Evolutionary conservation across 2,797 vertebrate genomes (phyloP), one percentile per base, ranked within the genome.

Genomic region (Tapera naevia): DNA sequence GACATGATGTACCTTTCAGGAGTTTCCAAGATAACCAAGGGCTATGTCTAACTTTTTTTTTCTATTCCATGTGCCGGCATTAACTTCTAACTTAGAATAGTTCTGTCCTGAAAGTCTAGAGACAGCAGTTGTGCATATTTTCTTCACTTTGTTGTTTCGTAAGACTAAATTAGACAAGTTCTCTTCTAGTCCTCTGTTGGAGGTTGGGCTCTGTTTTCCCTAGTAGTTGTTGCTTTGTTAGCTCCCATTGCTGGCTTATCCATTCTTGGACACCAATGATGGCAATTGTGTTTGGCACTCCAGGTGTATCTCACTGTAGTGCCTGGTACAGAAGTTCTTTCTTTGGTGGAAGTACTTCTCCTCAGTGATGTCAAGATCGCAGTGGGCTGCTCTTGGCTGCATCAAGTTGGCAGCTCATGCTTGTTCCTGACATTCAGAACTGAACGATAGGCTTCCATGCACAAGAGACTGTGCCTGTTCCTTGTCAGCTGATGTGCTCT

Each of bases 361-460:
- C 78, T 62, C 27, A 80, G 46, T 32, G 30, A 51, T 85, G 43
- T 50, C 51, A 70, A 23, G 84, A 56, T 57, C 0, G 7, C 46
- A 41, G 60, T 25, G 89, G 89, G n/a, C 64, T 89, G 92, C 93
- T 73, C 71, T 76, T 94, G 74, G 79, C 79, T 87, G 33, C 35
- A 37, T 54, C 16, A 11, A 14, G 60, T 16, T 96, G 79, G 67
- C 64, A 89, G 79, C 89, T 85, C 23, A 12, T 1, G 2, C 62
- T 86, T 17, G 5, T 69, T 86, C 56, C 60, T 61, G 74, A n/a
- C 51, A 76, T 75, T n/a, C 5, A 11, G 56, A 89, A 25, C 56
- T 54, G 78, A 81, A 9, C 71, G 28, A 2, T 78, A 2, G 1
- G 24, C 85, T 88, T 73, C 79, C 16, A 9, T 32, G 87, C n/a